Evolutionary conservation across 2,888 invertebrate species (phyloP), one percentile per base, ranked within the genome.

Genomic region (Actias luna): DNA sequence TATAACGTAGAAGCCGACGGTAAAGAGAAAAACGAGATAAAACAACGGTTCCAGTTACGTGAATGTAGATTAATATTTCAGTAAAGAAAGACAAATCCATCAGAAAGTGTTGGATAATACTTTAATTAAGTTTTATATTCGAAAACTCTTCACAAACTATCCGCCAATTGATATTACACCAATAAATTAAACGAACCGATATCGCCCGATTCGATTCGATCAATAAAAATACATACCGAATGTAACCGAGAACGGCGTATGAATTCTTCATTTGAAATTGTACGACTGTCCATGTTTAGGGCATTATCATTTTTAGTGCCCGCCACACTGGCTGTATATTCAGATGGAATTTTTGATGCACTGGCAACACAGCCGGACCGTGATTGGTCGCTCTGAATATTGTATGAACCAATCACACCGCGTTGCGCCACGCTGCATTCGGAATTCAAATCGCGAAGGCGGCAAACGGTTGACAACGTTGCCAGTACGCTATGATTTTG

Each of bases 311-410:
- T 93, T 93, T 93, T 93, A 93, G 92, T 92, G 89, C 92, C 90
- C 80, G 87, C 91, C 92, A 92, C 92, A 92, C 88, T 86, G 87
- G 65, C 68, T 75, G 82, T 87, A 89, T 89, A 91, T 89, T 91
- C 92, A 92, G 93, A 93, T 93, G 89, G 93, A 93, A 93, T 93
- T 93, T 93, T 93, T 92, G 93, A 93, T 93, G 92, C 92, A 92
- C 90, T 90, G 90, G 92, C 91, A 87, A 92, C 92, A 91, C 91
- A 89, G 89, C 79, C 88, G 86, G 75, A 80, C 77, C 85, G 86
- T 91, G 84, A 92, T 92, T 92, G 92, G 92, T 78, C 74, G 88
- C 78, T 71, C 84, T 92, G 92, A 92, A 92, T 92, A 92, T 92
- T 92, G 92, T 92, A 92, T 92, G 92, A 92, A 82, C 92, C 92